These are phyloP conservation scores for Deroptyus accipitrinus DNA, from an alignment of 2,113 vertebrate species.

Conservation along the genomic window DNA sequence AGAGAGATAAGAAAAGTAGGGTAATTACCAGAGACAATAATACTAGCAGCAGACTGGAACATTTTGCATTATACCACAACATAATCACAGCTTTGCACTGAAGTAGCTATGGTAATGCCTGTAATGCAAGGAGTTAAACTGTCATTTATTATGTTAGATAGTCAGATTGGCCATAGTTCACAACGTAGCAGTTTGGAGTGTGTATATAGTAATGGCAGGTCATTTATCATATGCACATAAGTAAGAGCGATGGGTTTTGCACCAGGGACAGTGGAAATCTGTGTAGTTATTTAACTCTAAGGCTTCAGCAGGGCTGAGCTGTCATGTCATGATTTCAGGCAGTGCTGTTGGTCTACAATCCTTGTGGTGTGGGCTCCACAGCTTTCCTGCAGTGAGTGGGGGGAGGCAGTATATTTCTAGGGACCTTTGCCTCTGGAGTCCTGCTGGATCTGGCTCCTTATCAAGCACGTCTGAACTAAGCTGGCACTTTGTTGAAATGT, in stretches of 20 bases:
- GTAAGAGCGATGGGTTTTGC: neutral
- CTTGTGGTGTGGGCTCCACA: neutral
- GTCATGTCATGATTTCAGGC: neutral
- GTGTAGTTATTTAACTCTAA: neutral
- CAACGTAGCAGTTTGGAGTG: neutral
- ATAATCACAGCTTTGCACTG: neutral
- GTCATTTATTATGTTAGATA: neutral
- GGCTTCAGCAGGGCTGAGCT: neutral
- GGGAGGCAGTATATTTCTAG: fast-evolving
- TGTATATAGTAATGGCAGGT: neutral
- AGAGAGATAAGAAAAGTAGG: neutral
- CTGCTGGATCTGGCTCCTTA: neutral
- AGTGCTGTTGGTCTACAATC: neutral
- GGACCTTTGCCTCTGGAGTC: neutral
- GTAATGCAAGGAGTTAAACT: neutral
- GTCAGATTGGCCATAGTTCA: neutral
- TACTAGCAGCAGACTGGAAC: neutral
- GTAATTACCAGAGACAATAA: neutral
- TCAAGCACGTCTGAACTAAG: neutral
- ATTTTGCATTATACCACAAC: neutral
- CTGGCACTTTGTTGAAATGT: neutral
- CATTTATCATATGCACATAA: neutral
- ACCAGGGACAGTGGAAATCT: neutral
- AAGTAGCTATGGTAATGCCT: neutral
- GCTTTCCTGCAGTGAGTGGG: neutral